Evolutionary conservation across 2,888 invertebrate genomes (phyloP).

Genomic region (Synanthedon myopaeformis): DNA sequence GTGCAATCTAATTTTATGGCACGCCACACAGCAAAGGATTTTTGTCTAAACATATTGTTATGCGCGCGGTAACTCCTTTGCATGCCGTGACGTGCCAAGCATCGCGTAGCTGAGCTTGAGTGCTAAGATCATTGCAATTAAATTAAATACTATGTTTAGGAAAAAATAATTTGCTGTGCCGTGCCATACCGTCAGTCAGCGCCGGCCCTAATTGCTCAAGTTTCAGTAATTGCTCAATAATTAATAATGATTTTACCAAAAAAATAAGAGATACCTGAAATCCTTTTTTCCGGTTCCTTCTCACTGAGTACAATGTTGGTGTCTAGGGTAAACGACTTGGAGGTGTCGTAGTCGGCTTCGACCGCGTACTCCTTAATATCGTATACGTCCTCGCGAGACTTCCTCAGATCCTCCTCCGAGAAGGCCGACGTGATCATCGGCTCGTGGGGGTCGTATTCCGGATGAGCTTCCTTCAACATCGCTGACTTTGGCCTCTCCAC

Average conservation of each 20-base stretch:
- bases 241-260: no score
- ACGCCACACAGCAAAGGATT: neutral
- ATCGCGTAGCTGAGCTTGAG: no score
- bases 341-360: conserved; percentile 24
- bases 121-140: no score
- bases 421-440: conserved; percentile 65
- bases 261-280: neutral
- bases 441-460: conserved; percentile 62
- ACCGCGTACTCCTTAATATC: conserved; percentile 35
- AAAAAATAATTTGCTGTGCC: no score
- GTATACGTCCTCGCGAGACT: conserved; percentile 52
- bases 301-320: conserved; percentile 23
- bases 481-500: conserved; percentile 61
- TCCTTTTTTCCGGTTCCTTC: neutral
- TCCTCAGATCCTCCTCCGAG: conserved; percentile 57
- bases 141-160: no score
- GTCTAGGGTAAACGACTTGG: conserved; percentile 40
- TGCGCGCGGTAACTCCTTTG: no score
- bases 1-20: neutral
- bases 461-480: conserved; percentile 54
- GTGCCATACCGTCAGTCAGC: no score
- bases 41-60: neutral
- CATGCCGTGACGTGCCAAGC: no score
- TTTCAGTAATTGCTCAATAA: neutral
- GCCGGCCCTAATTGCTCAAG: no score